Base-by-base conservation (phyloP, 2,113 vertebrate genomes). In the Scomber scombrus region DNA sequence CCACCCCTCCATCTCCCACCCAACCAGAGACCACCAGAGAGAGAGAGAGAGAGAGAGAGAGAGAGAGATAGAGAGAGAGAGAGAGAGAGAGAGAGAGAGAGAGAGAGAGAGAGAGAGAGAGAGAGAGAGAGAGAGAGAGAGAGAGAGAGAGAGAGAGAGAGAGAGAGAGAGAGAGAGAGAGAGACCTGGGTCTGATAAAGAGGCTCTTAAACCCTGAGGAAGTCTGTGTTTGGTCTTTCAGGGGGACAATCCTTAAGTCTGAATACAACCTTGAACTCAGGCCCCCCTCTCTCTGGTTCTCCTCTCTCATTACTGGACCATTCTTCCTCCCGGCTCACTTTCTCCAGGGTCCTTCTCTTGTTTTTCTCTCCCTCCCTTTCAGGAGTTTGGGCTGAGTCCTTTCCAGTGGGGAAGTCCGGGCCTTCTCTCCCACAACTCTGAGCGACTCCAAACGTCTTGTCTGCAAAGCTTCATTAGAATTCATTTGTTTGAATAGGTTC, bases 171-270 rank as follows among this genome's bases (percentile, higher is more conserved):
- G 60, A 40, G 5, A 34, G 31, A 34, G 31, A 34, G 34, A 40
- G 34, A 40, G 34, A 40, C 86, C 70, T 87, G 78, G 75, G 71
- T 60, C 81, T 87, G 89, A 93, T 93, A 93, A 92, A 92, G 91
- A 93, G 87, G 81, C 92, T 91, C 89, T 93, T 90, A 92, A 89
- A 90, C 87, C 89, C 88, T 50, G 88, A 93, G 92, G 90, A 94
- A 93, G 92, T 93, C 89, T 87, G 79, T 73, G 82, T 84, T 86
- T 21, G 29, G 77, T 91, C 92, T 93, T 93, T 94, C 81, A 88
- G 80, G 70, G 63, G 88, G 81, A 90, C 83, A 90, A 86, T 90
- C 86, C 82, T 81, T 71, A 68, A 66, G 70, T 63, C 85, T 94
- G 90, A 95, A 94, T 93, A 87, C 88, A 75, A 91, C 88, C 91